Evolutionary conservation across 2,888 invertebrate species (phyloP), one percentile per base, ranked within the genome.

Genomic region (Mimas tiliae): DNA sequence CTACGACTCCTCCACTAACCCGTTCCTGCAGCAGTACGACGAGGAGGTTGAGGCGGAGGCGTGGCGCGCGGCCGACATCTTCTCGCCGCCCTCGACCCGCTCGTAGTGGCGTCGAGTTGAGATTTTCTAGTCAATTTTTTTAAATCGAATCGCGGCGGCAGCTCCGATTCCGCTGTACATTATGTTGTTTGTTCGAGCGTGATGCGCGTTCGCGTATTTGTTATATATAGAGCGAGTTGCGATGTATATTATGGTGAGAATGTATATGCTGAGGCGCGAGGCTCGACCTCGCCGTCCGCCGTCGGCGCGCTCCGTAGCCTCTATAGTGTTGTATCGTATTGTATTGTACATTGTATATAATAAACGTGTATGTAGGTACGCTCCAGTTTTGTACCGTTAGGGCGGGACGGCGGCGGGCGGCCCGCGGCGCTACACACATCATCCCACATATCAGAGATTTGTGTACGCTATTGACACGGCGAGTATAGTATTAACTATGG

Each of bases 1-100:
- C 71, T 93, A 91, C 86, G 89, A 81, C 77, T 81, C 81, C 71
- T 87, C 92, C 73, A 95, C 95, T 62, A 95, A 95, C 86, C 95
- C 95, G 67, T 95, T 95, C 86, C 86, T 95, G 78, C 94, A 94
- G 86, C 91, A 93, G 81, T 93, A 94, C 84, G 90, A 94, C 81
- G 91, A 89, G 68, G 91, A 94, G 78, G 90, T 86, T 72, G 93
- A 93, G 76, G 91, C 93, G 72, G 91, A 93, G 80, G 90, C 91
- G 73, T 93, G 93, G 93, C 90, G 89, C 71, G 84, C 91, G 73
- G 81, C 89, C 63, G 90, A 93, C 78, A 92, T 93, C 75, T 93
- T 93, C 86, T 92, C 89, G 77, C 83, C 90, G 72, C 83, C 88
- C 76, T 87, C 93, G 82, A 86, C 93, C 87, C 91, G 89, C 89